Evolutionary conservation across 2,888 invertebrate genomes (phyloP), one percentile per base, ranked within the genome.

Genomic region (Limnephilus auricula): DNA sequence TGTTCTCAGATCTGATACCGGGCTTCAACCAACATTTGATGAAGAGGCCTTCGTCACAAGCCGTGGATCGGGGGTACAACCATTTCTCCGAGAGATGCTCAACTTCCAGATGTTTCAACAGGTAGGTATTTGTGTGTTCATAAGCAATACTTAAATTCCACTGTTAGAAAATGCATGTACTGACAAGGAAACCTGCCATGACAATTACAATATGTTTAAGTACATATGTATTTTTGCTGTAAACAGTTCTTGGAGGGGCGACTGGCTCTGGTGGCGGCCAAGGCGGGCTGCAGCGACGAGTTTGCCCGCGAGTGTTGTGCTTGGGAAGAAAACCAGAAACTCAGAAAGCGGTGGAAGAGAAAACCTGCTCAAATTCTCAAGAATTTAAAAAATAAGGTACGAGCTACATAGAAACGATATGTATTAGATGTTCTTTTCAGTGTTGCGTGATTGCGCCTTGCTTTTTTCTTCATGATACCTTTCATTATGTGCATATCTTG

Each of bases 91-190:
- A 93, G 98, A 98, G 95, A 98, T 99, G 97, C 96, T 99, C 93
- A 97, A 99, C 94, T 96, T 99, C 90, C 99, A 99, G 96, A 99
- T 99, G 94, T 99, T 99, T 95, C 98, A 98, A 94, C 99, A 99
- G 97, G 98, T 98, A 40, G 40, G 0, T 40, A 84, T 84, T 82
- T 82, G 32, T 15, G 0, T 31, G n/a, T 82, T 82, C 32, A 32
- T 50, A 65, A 65, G 65, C 25, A 9, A n/a, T 65, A 65, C 65
- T 65, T 50, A 25, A 65, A 65, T 9, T 65, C 65, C 25, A 65
- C 6, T 25, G 25, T n/a, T 65, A 2, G 25, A 10, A n/a, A 25
- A 6, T 50, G 50, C 50, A 50, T 50, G 50, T 50, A 15, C 45
- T 93, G 87, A 15, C 18, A 80, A 31, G 40, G 10, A 12, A 40